Percentiles rank a stretch among this genome's conserved stretches.
Conservation (phyloP, 2,113 vertebrate species). For the Otis tarda region DNA sequence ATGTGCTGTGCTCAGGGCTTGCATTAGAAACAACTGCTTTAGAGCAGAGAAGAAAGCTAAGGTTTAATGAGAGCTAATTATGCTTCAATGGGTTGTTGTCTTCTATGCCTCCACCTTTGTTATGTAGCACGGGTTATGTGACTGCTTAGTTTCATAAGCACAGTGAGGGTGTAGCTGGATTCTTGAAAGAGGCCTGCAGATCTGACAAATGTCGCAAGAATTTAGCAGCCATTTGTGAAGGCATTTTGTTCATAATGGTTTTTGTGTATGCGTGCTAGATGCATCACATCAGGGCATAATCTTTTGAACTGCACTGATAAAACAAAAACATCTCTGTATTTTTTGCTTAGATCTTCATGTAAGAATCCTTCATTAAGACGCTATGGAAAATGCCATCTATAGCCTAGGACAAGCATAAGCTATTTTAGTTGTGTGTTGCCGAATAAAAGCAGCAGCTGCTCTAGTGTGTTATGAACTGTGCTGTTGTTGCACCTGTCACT, state of each 20-base stretch:
- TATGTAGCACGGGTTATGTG: neutral
- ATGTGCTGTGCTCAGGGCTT: neutral
- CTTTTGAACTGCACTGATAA: neutral
- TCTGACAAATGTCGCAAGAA: slow-evolving; percentile 17
- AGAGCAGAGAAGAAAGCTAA: neutral
- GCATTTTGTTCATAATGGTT: neutral
- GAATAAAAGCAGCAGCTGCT: neutral
- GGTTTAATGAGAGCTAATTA: neutral
- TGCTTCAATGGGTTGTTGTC: neutral
- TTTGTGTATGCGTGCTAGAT: neutral
- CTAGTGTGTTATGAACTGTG: neutral
- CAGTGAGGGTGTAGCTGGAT: neutral
- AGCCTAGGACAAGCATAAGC: neutral
- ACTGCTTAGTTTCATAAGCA: neutral
- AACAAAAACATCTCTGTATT: slow-evolving; percentile 5
- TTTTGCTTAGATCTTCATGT: neutral
- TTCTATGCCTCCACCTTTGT: neutral
- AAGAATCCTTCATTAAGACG: neutral
- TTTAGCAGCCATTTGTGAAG: slow-evolving; percentile 3
- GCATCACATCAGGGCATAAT: neutral
- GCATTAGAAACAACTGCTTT: neutral
- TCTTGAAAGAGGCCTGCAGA: neutral
- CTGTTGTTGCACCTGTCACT: neutral
- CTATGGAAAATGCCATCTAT: neutral
- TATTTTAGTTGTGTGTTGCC: neutral